A percentile compares a stretch with the other conserved stretches of the same genome.
Conservation (phyloP, 64 coral and sea anemone genomes). For the Stichodactyla helianthus region DNA sequence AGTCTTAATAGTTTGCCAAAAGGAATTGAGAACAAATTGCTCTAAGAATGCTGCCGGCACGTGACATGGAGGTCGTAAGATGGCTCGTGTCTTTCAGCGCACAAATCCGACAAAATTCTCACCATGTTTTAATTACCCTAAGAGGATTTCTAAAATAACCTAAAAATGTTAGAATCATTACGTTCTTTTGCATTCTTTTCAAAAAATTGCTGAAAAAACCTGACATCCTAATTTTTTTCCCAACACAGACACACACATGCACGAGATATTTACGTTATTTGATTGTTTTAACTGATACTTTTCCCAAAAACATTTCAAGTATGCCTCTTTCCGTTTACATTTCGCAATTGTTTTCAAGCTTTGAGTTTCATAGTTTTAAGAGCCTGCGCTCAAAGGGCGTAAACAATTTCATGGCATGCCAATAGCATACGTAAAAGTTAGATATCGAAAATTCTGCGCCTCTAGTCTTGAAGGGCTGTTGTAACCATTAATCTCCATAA, state of each 20-base stretch:
- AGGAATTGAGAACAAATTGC: conserved; percentile 17
- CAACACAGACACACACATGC: no score
- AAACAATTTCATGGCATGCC: neutral
- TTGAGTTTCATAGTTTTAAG: neutral
- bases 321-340: no score
- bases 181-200: neutral
- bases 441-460: neutral
- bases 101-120: conserved; percentile 23
- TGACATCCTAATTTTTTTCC: neutral
- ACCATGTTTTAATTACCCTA: neutral
- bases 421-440: neutral
- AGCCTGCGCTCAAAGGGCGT: neutral
- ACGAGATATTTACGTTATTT: no score
- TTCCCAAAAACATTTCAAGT: no score
- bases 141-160: neutral
- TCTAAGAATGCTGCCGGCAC: neutral
- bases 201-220: neutral
- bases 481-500: conserved; percentile 10
- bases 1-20: neutral
- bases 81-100: conserved; percentile 1
- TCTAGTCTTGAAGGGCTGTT: conserved; percentile 1
- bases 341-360: neutral
- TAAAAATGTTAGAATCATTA: neutral
- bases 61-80: neutral
- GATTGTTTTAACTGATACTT: no score